Conservation (phyloP, 1,140 invertebrate genomes). For the Halotydeus destructor region DNA sequence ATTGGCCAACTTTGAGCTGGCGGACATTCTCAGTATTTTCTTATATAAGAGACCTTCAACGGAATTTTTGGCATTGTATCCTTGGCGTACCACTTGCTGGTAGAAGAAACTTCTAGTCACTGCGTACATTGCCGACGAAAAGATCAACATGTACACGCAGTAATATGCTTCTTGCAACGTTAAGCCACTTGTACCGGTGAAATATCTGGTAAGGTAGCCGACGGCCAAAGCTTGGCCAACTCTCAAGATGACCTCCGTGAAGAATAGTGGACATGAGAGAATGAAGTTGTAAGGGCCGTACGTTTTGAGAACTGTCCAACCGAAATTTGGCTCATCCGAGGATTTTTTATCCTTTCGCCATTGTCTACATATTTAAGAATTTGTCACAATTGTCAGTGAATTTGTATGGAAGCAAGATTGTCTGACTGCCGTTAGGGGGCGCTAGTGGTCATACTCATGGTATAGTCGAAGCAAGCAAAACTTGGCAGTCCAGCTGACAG, state of each 20-base stretch:
- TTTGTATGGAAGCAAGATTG: too few species aligned
- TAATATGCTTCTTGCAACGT: slow-evolving; percentile 13
- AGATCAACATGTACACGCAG: slow-evolving; percentile 36
- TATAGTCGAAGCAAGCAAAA: too few species aligned
- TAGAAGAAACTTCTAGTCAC: neutral
- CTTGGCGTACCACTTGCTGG: too few species aligned
- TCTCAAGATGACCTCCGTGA: slow-evolving; percentile 10
- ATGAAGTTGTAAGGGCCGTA: slow-evolving; percentile 14
- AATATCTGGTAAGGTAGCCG: slow-evolving; percentile 11
- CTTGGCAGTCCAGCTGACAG: too few species aligned
- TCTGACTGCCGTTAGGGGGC: too few species aligned
- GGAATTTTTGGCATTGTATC: too few species aligned
- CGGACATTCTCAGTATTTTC: slow-evolving; percentile 28
- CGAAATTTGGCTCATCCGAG: slow-evolving; percentile 13
- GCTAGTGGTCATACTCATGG: too few species aligned
- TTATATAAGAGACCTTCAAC: too few species aligned
- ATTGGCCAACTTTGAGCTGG: slow-evolving; percentile 47
- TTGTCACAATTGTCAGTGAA: too few species aligned
- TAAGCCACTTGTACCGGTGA: slow-evolving; percentile 1
- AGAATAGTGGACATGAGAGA: slow-evolving; percentile 5
- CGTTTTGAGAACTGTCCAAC: slow-evolving; percentile 8
- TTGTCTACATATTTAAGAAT: slow-evolving; percentile 11
- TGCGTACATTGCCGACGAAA: slow-evolving; percentile 11
- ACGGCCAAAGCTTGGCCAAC: slow-evolving; percentile 28
- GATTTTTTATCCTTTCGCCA: slow-evolving; percentile 16